Conservation (phyloP, 2,888 invertebrate genomes). For the Chorisops tibialis region DNA sequence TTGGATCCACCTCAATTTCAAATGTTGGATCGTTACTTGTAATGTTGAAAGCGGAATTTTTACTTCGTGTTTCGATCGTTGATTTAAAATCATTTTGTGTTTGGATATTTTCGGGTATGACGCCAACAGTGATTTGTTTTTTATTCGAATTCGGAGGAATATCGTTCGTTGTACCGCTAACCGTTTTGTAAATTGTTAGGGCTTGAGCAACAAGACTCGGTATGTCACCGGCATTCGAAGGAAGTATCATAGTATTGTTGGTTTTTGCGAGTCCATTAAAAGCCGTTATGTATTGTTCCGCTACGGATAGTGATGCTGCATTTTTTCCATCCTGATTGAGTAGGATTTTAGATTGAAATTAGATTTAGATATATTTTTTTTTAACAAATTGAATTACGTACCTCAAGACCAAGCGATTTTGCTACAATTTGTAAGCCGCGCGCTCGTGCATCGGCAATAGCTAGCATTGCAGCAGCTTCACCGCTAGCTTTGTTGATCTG, state of each 20-base stretch:
- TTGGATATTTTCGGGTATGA: background rate
- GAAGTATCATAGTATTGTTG: conserved; percentile 91
- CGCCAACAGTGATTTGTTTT: background rate
- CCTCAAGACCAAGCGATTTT: conserved; percentile 52
- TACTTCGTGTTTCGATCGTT: background rate
- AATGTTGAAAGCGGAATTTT: background rate
- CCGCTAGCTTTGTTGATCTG: conserved; percentile 91
- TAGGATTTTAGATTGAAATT: conserved; percentile 5
- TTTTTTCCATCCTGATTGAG: conserved; percentile 68
- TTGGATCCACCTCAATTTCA: conserved; percentile 14
- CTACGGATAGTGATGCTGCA: conserved; percentile 88
- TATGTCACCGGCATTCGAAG: conserved; percentile 73
- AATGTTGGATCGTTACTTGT: background rate
- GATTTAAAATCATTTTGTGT: background rate
- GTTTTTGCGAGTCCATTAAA: conserved; percentile 91
- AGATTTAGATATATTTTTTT: background rate
- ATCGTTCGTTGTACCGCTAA: conserved; percentile 5
- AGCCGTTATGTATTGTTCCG: conserved; percentile 93
- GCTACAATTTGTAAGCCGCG: conserved; percentile 77
- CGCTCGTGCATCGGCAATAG: conserved; percentile 89
- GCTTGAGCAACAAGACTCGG: conserved; percentile 48
- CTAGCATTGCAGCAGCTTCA: conserved; percentile 86
- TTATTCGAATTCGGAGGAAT: background rate
- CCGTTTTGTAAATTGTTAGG: conserved; percentile 45
- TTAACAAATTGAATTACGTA: conserved; percentile 9